Evolutionary conservation across 1,140 invertebrate genomes (phyloP), one percentile per base, ranked within the genome.

Genomic region (Spodoptera litura): DNA sequence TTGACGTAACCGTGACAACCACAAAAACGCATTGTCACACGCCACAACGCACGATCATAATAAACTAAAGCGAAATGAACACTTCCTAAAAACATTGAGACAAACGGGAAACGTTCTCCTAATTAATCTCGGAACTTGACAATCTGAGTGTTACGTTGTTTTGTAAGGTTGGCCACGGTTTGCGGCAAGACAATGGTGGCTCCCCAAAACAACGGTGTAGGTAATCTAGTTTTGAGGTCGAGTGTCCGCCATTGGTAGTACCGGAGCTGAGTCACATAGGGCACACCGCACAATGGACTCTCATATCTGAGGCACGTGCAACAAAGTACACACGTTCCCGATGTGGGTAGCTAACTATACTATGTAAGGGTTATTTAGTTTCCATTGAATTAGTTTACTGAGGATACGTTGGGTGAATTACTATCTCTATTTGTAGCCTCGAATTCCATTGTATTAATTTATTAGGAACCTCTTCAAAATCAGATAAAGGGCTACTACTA

Each of bases 181-280:
- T 51, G 71, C 56, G 71, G 71, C 8, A 31, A 75, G 49, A 72
- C 77, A 78, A 72, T 73, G 51, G 51, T 58, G 15, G 52, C 13
- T 64, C 44, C 44, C 66, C 44, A 53, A 64, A 78, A 78, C 68
- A 78, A 59, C 58, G 27, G 77, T 49, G 55, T 78, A 73, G 25
- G 68, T 73, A 78, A 72, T 78, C 56, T 68, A 72, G 55, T 78
- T 78, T 53, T 78, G 77, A 72, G 68, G 68, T 62, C 62, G 62
- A 68, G 66, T 61, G 44, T 25, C 27, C 49, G 56, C 44, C 66
- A 62, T 56, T 64, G 77, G 56, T 62, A 64, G 58, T 68, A 78
- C 49, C 49, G 68, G 58, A 56, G 10, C 75, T 68, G 64, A 78
- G 9, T 61, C 77, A 75, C 56, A 78, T 38, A 71, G 76, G 64